These are phyloP conservation scores for Drosophila repleta DNA, from an alignment of 1,140 invertebrate species.

Conservation along the genomic window DNA sequence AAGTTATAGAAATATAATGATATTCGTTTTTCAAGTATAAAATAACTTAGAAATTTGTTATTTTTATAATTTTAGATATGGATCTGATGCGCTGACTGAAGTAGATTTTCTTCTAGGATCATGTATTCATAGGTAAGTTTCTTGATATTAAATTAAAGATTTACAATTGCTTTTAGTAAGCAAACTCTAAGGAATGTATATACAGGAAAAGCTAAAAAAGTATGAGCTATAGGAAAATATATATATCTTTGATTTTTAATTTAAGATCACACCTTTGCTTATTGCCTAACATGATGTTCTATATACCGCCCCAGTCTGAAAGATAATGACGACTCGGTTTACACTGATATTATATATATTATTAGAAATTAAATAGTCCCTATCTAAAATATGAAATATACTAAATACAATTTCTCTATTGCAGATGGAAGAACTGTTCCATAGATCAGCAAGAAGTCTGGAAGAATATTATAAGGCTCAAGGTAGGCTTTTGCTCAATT, in stretches of 20 bases:
- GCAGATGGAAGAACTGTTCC: not conserved
- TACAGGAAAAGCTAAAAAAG: too few species aligned
- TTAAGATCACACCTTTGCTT: not conserved
- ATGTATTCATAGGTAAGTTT: not conserved
- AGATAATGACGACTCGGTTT: constrained; percentile 57
- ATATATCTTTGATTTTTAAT: not conserved
- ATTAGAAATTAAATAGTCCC: not conserved
- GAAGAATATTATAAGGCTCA: too few species aligned
- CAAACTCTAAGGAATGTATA: too few species aligned
- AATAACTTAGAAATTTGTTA: constrained; percentile 1
- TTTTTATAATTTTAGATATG: constrained; percentile 7
- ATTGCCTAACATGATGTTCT: constrained; percentile 36
- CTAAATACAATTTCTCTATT: constrained; percentile 13
- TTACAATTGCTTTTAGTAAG: too few species aligned
- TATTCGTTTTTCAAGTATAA: not conserved
- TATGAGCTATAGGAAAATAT: too few species aligned
- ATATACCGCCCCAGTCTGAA: constrained; percentile 63
- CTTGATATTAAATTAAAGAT: not conserved
- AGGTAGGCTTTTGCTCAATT: constrained; percentile 8
- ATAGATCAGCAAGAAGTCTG: not conserved
- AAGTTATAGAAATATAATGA: not conserved
- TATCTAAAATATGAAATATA: not conserved
- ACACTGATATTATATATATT: constrained; percentile 36
- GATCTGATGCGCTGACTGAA: too few species aligned
- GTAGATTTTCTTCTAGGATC: not conserved